Evolutionary conservation across 2,888 invertebrate species (phyloP).

Genomic region (Achlya flavicornis): DNA sequence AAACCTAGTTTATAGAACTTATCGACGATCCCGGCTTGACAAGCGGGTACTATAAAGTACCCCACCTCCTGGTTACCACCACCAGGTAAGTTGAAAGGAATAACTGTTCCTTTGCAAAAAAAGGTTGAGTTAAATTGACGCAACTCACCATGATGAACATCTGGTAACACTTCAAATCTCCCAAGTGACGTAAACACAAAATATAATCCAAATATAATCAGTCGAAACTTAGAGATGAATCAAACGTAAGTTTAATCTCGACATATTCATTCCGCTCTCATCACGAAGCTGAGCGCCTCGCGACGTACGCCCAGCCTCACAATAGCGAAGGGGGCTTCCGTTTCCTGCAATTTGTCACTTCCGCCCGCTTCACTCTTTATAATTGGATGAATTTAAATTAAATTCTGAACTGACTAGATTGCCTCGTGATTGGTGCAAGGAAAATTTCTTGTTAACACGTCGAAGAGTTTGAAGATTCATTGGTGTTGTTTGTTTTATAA

Average conservation of each 20-base stretch:
- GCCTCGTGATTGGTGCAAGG: constrained; percentile 34
- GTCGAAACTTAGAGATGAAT: constrained; percentile 30
- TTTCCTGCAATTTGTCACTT: constrained; percentile 52
- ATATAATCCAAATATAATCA: too few species aligned
- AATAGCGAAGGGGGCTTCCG: constrained; percentile 35
- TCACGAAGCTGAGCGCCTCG: constrained; percentile 5
- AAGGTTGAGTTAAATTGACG: too few species aligned
- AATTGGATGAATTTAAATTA: constrained; percentile 52
- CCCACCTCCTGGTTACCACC: too few species aligned
- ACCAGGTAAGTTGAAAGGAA: too few species aligned
- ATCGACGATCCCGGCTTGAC: too few species aligned
- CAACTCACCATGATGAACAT: too few species aligned
- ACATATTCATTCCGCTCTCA: constrained; percentile 26
- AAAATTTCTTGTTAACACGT: constrained; percentile 12
- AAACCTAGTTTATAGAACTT: too few species aligned
- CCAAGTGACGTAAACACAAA: constrained; percentile 11
- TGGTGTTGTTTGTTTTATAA: not conserved
- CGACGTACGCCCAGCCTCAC: constrained; percentile 8
- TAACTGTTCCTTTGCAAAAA: too few species aligned
- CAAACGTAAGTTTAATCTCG: constrained; percentile 8
- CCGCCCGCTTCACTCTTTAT: constrained; percentile 36
- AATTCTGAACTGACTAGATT: constrained; percentile 38
- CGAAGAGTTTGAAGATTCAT: not conserved
- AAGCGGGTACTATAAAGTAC: too few species aligned
- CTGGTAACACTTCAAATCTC: constrained; percentile 12